phyloP scores from a whole-genome alignment of 2,113 vertebrate species.

The Eleginops maclovinus region DNA sequence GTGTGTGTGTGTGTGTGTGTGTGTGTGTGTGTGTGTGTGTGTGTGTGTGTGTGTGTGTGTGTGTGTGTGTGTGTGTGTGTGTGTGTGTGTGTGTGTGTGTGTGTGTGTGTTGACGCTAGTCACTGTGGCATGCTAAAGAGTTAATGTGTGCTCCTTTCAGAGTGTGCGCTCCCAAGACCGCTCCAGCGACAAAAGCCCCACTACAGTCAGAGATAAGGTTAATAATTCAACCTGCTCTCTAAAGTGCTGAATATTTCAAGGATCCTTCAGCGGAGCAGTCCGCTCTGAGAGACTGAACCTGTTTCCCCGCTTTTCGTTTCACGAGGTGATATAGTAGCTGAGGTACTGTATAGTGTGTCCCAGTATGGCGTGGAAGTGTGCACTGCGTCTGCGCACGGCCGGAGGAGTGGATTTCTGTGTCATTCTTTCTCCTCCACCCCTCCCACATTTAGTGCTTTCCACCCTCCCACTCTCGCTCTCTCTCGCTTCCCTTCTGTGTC shows the following conservation, averaged over 20 bases:
- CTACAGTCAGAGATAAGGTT: slow-evolving; percentile 60
- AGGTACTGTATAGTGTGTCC: slow-evolving; percentile 62
- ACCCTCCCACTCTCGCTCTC: slow-evolving; percentile 68
- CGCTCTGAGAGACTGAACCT: slow-evolving; percentile 34
- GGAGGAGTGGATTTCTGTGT: slow-evolving; percentile 83
- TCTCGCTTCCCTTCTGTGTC: slow-evolving; percentile 62
- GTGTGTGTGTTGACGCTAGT: slow-evolving; percentile 38
- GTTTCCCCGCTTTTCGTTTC: slow-evolving; percentile 54
- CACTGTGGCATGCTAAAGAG: slow-evolving; percentile 61
- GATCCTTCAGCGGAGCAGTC: slow-evolving; percentile 53
- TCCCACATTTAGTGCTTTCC: slow-evolving; percentile 67
- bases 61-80: background rate
- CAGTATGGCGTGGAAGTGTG: slow-evolving; percentile 71
- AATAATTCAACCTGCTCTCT: slow-evolving; percentile 73
- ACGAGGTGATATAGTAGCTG: slow-evolving; percentile 69
- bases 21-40: background rate
- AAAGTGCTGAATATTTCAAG: slow-evolving; percentile 65
- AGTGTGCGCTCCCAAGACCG: slow-evolving; percentile 39
- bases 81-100: background rate
- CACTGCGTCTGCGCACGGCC: slow-evolving; percentile 81
- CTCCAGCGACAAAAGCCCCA: slow-evolving; percentile 31
- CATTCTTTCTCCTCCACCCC: slow-evolving; percentile 75
- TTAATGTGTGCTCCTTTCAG: slow-evolving; percentile 42
- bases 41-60: no score
- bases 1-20: background rate